Evolutionary conservation across 1,140 invertebrate species (phyloP).

Genomic region (Lepidostoma basale): DNA sequence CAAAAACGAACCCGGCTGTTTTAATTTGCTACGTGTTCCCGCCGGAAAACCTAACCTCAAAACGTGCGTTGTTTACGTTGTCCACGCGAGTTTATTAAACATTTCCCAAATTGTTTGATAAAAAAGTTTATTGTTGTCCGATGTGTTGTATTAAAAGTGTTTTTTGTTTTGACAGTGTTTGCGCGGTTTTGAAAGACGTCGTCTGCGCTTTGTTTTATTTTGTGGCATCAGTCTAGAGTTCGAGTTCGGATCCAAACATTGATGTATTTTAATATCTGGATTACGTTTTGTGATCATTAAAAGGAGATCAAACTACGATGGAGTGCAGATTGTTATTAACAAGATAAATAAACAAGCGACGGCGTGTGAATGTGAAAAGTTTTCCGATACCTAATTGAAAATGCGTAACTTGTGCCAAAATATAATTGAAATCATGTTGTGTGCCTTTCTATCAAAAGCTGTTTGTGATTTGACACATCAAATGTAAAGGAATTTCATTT

Average conservation of each 20-base stretch:
- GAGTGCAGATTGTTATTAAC: slow-evolving; percentile 10
- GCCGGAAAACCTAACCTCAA: slow-evolving; percentile 27
- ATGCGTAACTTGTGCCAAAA: slow-evolving; percentile 15
- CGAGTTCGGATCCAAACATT: background rate
- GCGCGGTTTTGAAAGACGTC: slow-evolving; percentile 14
- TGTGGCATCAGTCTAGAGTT: background rate
- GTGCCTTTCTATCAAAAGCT: background rate
- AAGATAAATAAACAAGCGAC: slow-evolving; percentile 19
- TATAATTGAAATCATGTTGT: background rate
- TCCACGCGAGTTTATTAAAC: background rate
- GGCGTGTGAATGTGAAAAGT: slow-evolving; percentile 20
- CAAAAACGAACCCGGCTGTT: slow-evolving; percentile 4
- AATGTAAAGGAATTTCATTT: background rate
- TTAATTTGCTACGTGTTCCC: background rate
- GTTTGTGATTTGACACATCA: slow-evolving; percentile 1
- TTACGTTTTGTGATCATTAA: background rate
- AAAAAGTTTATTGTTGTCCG: slow-evolving; percentile 23
- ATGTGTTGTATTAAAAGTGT: slow-evolving; percentile 15
- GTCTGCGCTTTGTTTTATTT: slow-evolving; percentile 15
- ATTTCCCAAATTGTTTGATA: slow-evolving; percentile 6
- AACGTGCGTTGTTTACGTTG: slow-evolving; percentile 13
- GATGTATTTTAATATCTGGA: slow-evolving; percentile 13
- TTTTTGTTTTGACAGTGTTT: slow-evolving; percentile 28
- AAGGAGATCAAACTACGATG: background rate
- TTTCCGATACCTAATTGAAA: background rate